phyloP scores from a whole-genome alignment of 1,140 invertebrate species.

The Luehdorfia chinensis region DNA sequence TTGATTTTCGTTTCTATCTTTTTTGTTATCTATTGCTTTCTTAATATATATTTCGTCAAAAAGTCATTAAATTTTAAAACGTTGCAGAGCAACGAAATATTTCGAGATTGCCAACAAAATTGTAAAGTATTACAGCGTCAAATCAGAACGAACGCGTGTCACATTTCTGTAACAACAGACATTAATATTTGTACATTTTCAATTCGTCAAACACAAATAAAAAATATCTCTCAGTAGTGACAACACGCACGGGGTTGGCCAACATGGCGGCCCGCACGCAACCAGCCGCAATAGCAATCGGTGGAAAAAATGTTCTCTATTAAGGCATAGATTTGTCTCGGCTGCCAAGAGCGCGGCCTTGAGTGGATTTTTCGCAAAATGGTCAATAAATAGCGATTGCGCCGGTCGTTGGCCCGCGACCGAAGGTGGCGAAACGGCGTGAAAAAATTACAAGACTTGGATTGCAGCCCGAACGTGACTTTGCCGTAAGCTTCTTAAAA shows the following conservation, averaged over 20 bases:
- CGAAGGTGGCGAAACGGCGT: slow-evolving; percentile 28
- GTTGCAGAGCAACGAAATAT: no score
- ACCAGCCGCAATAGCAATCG: slow-evolving; percentile 36
- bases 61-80: no score
- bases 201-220: slow-evolving; percentile 6
- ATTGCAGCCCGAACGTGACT: slow-evolving; percentile 43
- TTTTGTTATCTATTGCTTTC: no score
- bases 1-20: no score
- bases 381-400: slow-evolving; percentile 42
- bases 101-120: no score
- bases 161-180: slow-evolving; percentile 9
- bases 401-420: slow-evolving; percentile 47
- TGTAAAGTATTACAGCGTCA: no score
- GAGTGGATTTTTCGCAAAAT: slow-evolving; percentile 56
- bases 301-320: slow-evolving; percentile 49
- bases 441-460: slow-evolving; percentile 35
- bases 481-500: slow-evolving; percentile 19
- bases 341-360: slow-evolving; percentile 52
- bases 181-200: slow-evolving; percentile 13
- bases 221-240: slow-evolving; percentile 23
- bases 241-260: slow-evolving; percentile 57
- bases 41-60: no score
- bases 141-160: no score
- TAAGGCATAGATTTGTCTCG: slow-evolving; percentile 68
- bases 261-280: slow-evolving; percentile 52